These are phyloP conservation scores for Platycnemis pennipes DNA, from an alignment of 2,888 invertebrate genomes.

Conservation along the genomic window DNA sequence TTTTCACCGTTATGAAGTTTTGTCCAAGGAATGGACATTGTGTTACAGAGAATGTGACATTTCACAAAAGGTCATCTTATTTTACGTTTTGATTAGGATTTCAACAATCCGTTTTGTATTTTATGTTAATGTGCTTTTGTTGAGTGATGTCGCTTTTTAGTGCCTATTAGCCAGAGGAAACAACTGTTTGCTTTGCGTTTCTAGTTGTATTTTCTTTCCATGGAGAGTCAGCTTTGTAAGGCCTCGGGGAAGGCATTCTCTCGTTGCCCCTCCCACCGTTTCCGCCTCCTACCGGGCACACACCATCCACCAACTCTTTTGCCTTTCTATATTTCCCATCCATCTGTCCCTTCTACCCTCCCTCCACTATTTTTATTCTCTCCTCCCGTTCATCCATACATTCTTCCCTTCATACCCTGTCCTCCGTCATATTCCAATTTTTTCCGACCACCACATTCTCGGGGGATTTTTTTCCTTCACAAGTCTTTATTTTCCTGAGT, in stretches of 20 bases:
- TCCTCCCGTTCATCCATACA: background rate
- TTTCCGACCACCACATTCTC: slow-evolving; percentile 16
- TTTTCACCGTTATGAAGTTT: too few species aligned
- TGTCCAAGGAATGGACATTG: too few species aligned
- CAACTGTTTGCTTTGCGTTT: background rate
- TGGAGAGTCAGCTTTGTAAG: background rate
- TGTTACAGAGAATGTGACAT: too few species aligned
- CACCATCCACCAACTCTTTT: background rate
- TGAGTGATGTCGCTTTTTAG: background rate
- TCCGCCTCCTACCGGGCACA: background rate
- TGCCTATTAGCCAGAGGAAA: background rate
- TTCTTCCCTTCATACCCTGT: background rate
- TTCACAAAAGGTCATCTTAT: too few species aligned
- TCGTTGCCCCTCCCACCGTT: background rate
- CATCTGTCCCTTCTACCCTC: slow-evolving; percentile 4
- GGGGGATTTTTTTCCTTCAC: slow-evolving; percentile 17
- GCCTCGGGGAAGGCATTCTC: background rate
- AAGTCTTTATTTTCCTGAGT: slow-evolving; percentile 17
- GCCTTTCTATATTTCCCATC: background rate
- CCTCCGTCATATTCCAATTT: slow-evolving; percentile 55
- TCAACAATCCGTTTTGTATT: too few species aligned
- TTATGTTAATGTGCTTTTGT: too few species aligned
- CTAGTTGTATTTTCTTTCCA: background rate
- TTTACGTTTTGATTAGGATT: too few species aligned
- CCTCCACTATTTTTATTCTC: background rate